Evolutionary conservation across 1,140 invertebrate genomes (phyloP), one percentile per base, ranked within the genome.

Genomic region (Brachionus koreanus): DNA sequence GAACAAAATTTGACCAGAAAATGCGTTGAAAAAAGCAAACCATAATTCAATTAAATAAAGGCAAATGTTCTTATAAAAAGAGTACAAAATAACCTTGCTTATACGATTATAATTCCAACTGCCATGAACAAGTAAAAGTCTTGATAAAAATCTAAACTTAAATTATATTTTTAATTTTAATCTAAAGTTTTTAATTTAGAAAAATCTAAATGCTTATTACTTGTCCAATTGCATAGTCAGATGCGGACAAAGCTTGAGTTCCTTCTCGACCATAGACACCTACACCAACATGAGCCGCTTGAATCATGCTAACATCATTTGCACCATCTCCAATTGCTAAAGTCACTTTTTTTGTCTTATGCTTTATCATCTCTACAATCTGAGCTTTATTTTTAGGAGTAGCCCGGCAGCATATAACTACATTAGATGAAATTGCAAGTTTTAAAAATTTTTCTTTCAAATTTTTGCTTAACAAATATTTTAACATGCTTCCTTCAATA

Each of bases 281-380:
- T 83, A 99, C 93, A 74, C 97, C 98, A 79, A 91, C 90, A 88
- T 92, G 89, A 33, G 91, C 91, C 63, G 91, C 89, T 89, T 98
- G 96, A 84, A 99, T 98, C 97, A 99, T 99, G 10, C 97, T 97
- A 35, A 99, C 97, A 90, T 99, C 98, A 89, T 99, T 99, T 63
- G 98, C 97, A 9, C 98, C 97, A 90, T 99, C 97, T 12, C 98
- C 97, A 86, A 99, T 98, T 1, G 97, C 97, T 84, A 99, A 89
- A 5, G 88, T 89, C 1, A 98, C 94, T 4, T 92, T 91, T 82
- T 94, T 93, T 9, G 94, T 96, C 12, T 86, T 84, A 83, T 93
- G 91, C 83, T 95, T 96, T 0, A 99, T 94, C 85, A 97, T 91
- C 86, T 98, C 94, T 12, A 98, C 97, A 63, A 99, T 92, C 91